These are phyloP conservation scores for Pterocles gutturalis DNA, from an alignment of 2,113 vertebrate species.

Conservation along the genomic window DNA sequence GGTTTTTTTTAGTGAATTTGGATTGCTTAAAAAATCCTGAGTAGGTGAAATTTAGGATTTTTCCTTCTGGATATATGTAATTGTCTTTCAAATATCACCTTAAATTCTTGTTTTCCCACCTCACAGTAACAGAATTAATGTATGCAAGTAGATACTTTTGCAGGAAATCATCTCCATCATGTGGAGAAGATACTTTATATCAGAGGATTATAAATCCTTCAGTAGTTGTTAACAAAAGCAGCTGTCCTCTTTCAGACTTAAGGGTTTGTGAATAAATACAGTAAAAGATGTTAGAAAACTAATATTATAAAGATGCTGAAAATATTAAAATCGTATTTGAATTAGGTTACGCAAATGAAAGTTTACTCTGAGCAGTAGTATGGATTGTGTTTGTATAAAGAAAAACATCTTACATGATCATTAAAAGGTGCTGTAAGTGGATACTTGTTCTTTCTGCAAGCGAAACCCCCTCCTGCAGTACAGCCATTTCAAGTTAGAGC, in stretches of 20 bases:
- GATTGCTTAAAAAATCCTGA: not conserved
- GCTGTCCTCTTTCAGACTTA: not conserved
- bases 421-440: not conserved
- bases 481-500: not conserved
- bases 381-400: not conserved
- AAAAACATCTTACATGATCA: not conserved
- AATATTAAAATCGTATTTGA: accelerated
- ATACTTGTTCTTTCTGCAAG: not conserved
- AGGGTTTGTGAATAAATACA: not conserved
- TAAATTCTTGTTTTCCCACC: not conserved
- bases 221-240: not conserved
- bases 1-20: not conserved
- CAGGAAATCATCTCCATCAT: not conserved
- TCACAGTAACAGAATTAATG: not conserved
- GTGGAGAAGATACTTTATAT: not conserved
- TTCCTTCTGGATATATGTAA: not conserved
- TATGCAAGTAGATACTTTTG: not conserved
- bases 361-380: not conserved
- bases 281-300: not conserved
- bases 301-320: not conserved
- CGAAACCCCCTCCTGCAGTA: not conserved
- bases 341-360: not conserved
- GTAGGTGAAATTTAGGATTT: not conserved
- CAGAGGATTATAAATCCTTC: not conserved
- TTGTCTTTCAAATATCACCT: not conserved